Evolutionary conservation across 2,888 invertebrate genomes (phyloP), one percentile per base, ranked within the genome.

Genomic region (Xestia sexstrigata): DNA sequence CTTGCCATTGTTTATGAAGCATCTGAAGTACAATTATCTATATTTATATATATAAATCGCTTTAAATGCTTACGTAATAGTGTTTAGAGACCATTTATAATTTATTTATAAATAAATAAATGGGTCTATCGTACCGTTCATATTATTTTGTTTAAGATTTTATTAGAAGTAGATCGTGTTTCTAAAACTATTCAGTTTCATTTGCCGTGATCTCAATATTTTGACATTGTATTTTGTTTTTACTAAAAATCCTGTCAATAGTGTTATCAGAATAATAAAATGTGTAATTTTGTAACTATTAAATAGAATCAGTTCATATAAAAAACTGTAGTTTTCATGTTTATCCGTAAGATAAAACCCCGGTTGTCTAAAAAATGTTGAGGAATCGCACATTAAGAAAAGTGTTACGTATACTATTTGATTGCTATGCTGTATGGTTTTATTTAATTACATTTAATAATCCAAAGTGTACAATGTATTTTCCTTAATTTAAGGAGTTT

Each of bases 1-100:
- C 73, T 90, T 91, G 90, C 89, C 90, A 90, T 90, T 89, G 82
- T 86, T 60, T 74, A 82, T 49, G 81, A 83, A 91, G 94, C 94
- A 94, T 94, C 93, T 93, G 89, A 91, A 94, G 94, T 94, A 94
- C 93, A 94, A 93, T 67, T 91, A 87, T 85, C 26, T 9, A 67
- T 87, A 85, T 86, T 87, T 77, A 79, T 81, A 60, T 79, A 81
- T 86, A 79, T 83, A 77, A 85, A 72, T 85, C 79, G 76, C 68
- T 77, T 84, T 84, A 76, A 78, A 82, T 85, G 81, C 73, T 87
- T 81, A 74, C 45, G 11, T 82, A 76, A 78, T 71, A 66, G 72
- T 71, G 17, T 79, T 66, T 70, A 76, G 73, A 86, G 45, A 78
- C 75, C 74, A 65, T 47, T 82, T 69, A 71, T 74, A 82, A 82